Evolutionary conservation across 92 coral and sea anemone genomes (phyloP), one percentile per base, ranked within the genome.

Genomic region (Heliopora coerulea): DNA sequence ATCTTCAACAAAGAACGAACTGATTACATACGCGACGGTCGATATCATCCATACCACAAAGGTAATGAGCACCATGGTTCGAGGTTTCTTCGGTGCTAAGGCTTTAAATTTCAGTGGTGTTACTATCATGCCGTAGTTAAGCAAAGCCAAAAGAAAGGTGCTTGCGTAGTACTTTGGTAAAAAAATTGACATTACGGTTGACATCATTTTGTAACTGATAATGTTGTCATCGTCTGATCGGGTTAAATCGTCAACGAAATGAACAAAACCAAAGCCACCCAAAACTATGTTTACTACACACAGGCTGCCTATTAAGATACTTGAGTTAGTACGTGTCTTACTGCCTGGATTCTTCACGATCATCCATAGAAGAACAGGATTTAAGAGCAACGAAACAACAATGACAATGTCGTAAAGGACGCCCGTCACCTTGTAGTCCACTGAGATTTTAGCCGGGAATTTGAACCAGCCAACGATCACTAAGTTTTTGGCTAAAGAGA

Each of bases 121-220:
- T 19, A 70, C 77, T 19, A 70, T 70, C 77, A 70, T 1, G 9
- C 28, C 48, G 23, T 70, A 70, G 10, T 54, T 52, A 11, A 0
- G 30, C 26, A 70, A 23, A 12, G 77, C 57, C 24, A 70, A 27
- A 52, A 52, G 46, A 50, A 70, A 34, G 20, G 57, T 26, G 34
- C 50, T 30, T 50, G 63, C 20, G 25, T 70, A 70, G 77, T 70
- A 70, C 27, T 52, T 70, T 34, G 77, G 77, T 30, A 70, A 21
- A 10, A 70, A 1, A 28, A 37, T 52, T 19, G 77, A 70, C 33
- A 37, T 18, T 3, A 50, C 25, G 11, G 24, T 35, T n/a, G 63
- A 48, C 30, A 11, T 33, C 2, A 40, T 58, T 70, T 70, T 54
- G 49, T 1, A 30, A 17, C 44, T 44, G 3, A 42, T 49, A 58